Percentiles rank a stretch among this genome's conserved stretches.
These are phyloP conservation scores for Brachynemurus nebulosus DNA, from an alignment of 2,888 invertebrate genomes.

Conservation along the genomic window DNA sequence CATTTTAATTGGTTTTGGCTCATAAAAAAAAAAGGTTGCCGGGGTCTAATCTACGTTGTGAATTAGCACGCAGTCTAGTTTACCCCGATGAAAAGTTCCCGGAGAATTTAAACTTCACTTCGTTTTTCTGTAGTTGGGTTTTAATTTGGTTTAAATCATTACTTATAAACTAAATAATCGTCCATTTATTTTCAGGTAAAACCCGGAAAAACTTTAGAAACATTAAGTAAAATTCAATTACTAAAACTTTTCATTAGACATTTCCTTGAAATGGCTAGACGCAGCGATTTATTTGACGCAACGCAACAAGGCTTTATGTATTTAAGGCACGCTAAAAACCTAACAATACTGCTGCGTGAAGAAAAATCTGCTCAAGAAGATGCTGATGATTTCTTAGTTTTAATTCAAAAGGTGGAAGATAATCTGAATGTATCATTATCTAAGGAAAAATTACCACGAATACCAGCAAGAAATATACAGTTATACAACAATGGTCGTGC, in stretches of 20 bases:
- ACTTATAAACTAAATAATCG: no score
- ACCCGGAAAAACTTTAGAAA: slow-evolving; percentile 37
- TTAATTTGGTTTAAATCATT: no score
- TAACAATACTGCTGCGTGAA: slow-evolving; percentile 46
- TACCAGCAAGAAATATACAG: neutral
- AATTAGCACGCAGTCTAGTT: no score
- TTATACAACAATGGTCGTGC: neutral
- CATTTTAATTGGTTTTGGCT: no score
- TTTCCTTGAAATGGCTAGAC: slow-evolving; percentile 54
- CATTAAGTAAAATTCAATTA: slow-evolving; percentile 44
- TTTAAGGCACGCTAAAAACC: slow-evolving; percentile 52
- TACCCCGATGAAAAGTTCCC: no score
- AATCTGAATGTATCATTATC: slow-evolving; percentile 28
- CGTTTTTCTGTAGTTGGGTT: no score
- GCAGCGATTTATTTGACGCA: slow-evolving; percentile 45
- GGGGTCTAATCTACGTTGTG: no score
- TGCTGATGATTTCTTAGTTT: slow-evolving; percentile 38
- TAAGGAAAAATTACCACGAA: neutral
- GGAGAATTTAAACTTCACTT: no score
- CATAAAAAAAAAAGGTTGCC: no score
- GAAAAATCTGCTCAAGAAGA: slow-evolving; percentile 39
- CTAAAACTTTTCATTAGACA: slow-evolving; percentile 58
- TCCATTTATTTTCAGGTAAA: slow-evolving; percentile 31
- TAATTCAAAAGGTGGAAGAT: slow-evolving; percentile 38
- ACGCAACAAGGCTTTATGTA: slow-evolving; percentile 49